A percentile compares a stretch with the other conserved stretches of the same genome.
These are phyloP conservation scores for Alaudala cheleensis DNA, from an alignment of 2,113 vertebrate species.

Conservation along the genomic window DNA sequence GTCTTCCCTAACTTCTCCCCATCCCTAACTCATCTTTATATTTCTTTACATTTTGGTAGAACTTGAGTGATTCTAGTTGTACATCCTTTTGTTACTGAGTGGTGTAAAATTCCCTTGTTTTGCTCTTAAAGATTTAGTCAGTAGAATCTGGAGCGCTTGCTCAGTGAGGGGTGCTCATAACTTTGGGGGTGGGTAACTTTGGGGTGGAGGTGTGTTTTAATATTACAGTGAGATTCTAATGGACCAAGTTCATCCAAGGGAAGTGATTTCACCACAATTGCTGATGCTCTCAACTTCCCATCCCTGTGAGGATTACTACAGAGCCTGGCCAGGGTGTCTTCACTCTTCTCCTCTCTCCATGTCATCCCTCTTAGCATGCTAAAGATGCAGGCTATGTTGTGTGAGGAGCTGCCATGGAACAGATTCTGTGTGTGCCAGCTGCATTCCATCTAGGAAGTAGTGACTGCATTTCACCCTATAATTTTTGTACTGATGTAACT, in stretches of 20 bases:
- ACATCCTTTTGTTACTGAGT: not conserved
- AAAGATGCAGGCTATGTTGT: not conserved
- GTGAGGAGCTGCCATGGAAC: not conserved
- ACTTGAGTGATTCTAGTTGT: not conserved
- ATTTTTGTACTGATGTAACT: not conserved
- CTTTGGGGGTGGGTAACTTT: not conserved
- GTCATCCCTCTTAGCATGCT: not conserved
- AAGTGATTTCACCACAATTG: accelerated
- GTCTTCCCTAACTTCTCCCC: not conserved
- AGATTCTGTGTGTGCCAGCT: accelerated
- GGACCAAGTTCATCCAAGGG: not conserved
- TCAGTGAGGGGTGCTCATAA: not conserved
- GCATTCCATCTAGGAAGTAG: not conserved
- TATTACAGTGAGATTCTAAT: not conserved
- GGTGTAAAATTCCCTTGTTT: not conserved
- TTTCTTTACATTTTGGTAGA: not conserved
- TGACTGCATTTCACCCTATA: not conserved
- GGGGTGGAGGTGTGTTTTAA: not conserved
- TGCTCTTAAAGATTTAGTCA: not conserved
- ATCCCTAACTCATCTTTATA: not conserved
- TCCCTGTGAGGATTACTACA: not conserved
- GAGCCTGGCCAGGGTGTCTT: not conserved
- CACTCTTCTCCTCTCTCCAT: not conserved
- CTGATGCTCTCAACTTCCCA: not conserved
- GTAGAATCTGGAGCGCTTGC: not conserved